These are phyloP conservation scores for Agriopis marginaria DNA, from an alignment of 2,888 invertebrate genomes.

Conservation along the genomic window DNA sequence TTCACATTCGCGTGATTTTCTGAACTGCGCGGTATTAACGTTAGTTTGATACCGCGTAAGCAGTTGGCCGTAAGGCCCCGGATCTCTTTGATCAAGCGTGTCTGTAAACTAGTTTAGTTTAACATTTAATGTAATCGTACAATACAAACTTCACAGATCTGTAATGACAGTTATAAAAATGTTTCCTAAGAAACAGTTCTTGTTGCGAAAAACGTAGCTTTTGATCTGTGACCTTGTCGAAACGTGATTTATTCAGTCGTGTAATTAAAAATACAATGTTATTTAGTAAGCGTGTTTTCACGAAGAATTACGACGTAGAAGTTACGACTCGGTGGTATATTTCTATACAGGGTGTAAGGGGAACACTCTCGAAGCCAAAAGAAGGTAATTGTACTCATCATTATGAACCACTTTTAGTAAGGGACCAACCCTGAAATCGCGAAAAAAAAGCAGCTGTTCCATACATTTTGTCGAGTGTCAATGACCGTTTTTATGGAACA, in stretches of 20 bases:
- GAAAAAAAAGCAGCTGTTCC: no score
- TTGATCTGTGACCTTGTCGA: conserved; percentile 25
- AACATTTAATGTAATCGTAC: conserved; percentile 14
- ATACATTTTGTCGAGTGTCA: no score
- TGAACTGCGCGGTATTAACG: no score
- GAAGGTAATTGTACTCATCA: no score
- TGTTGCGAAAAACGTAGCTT: neutral
- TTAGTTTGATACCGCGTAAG: no score
- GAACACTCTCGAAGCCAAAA: no score
- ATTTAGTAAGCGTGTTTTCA: neutral
- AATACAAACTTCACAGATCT: conserved; percentile 9
- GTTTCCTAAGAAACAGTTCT: conserved; percentile 2
- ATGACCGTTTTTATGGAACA: no score
- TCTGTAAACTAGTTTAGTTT: conserved; percentile 11
- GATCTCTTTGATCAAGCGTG: conserved; percentile 21
- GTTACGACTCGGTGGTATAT: neutral
- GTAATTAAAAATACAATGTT: conserved; percentile 19
- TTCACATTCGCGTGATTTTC: no score
- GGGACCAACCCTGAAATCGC: no score
- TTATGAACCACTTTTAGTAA: no score
- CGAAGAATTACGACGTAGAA: neutral
- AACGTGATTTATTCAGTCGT: conserved; percentile 14
- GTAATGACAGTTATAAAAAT: conserved; percentile 26
- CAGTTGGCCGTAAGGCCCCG: no score
- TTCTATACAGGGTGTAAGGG: no score